Percentiles rank a stretch among this genome's conserved stretches.
phyloP scores from a whole-genome alignment of 2,113 vertebrate genomes.

The Oreochromis tanganicae region DNA sequence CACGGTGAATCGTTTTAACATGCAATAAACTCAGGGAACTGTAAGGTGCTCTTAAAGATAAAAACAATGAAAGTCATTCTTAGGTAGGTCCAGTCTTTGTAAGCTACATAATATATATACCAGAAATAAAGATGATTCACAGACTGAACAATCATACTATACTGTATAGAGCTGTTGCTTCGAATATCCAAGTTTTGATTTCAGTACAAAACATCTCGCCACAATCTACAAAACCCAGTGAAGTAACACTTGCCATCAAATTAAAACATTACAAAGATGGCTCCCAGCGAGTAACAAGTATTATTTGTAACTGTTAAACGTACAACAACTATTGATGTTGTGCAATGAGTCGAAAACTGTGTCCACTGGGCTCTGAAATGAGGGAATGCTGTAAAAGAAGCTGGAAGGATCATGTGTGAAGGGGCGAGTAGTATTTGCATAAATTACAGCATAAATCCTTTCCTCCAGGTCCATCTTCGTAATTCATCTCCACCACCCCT shows the following conservation, averaged over 20 bases:
- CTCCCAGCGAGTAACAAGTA: background rate
- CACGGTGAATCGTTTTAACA: background rate
- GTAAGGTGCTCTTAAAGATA: background rate
- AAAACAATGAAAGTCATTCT: background rate
- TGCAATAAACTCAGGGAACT: background rate
- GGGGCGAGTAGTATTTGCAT: constrained; percentile 16
- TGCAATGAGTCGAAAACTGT: background rate
- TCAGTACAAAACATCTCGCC: background rate
- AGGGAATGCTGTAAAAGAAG: background rate
- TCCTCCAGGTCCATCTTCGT: background rate
- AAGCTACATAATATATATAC: background rate
- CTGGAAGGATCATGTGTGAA: constrained; percentile 8
- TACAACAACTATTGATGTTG: background rate
- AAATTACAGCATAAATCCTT: constrained; percentile 11
- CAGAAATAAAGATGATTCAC: background rate
- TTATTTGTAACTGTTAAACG: background rate
- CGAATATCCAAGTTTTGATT: background rate
- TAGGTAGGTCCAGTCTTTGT: background rate
- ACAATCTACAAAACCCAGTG: background rate
- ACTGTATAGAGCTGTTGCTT: background rate
- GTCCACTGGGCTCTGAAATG: constrained; percentile 29
- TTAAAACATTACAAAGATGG: background rate
- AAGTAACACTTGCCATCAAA: background rate
- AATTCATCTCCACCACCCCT: constrained; percentile 7
- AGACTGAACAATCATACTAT: background rate